Conservation (phyloP, 2,888 invertebrate genomes). For the Scaptodrosophila latifasciaeformis region DNA sequence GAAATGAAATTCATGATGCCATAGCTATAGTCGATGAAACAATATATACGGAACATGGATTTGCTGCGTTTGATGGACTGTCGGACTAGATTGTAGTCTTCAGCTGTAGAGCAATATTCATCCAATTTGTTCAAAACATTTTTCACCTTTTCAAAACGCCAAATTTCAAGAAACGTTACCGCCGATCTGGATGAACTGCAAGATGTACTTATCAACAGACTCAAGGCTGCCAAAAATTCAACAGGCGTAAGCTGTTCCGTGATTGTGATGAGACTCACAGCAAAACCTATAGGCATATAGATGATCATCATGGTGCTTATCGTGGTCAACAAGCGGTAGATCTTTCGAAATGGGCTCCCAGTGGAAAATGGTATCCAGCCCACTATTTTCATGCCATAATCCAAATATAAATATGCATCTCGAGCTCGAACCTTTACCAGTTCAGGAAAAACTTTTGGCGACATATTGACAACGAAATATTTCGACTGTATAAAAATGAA, state of each 20-base stretch:
- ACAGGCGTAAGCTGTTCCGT: constrained; percentile 35
- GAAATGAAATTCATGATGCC: constrained; percentile 16
- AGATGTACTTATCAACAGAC: constrained; percentile 27
- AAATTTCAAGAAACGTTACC: constrained; percentile 19
- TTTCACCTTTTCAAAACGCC: constrained; percentile 27
- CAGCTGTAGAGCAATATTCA: constrained; percentile 12
- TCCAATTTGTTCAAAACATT: constrained; percentile 31
- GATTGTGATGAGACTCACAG: constrained; percentile 24
- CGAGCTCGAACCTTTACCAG: constrained; percentile 20
- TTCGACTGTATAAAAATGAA: too few relatives aligned
- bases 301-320: constrained; percentile 2
- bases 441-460: too few relatives aligned
- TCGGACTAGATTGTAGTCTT: constrained; percentile 21
- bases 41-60: constrained; percentile 14
- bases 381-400: constrained; percentile 25
- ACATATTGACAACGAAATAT: too few relatives aligned
- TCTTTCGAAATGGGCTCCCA: neutral
- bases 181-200: constrained; percentile 30
- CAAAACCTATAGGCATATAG: constrained; percentile 20
- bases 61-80: constrained; percentile 24
- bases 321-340: constrained; percentile 20
- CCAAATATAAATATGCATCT: constrained; percentile 41
- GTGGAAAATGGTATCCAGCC: constrained; percentile 36
- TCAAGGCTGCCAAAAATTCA: constrained; percentile 50
- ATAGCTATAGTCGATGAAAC: constrained; percentile 22